Conservation (phyloP, 53 echinoderm and acorn worm species). For the Stichopus horrens region DNA sequence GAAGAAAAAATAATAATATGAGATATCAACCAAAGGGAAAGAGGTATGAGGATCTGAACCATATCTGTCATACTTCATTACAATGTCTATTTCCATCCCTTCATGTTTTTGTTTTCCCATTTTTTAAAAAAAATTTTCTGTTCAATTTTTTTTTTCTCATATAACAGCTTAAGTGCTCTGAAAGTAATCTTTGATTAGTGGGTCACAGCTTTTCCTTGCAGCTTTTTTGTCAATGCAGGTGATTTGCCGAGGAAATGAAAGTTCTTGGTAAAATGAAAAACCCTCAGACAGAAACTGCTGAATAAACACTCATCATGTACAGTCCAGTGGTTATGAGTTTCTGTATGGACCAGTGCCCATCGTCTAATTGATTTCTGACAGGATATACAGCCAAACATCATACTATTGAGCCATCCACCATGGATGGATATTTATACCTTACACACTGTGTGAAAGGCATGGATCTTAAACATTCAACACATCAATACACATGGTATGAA, state of each 20-base stretch:
- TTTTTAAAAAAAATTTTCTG: too few relatives aligned
- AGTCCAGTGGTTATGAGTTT: constrained; percentile 24
- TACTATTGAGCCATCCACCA: background rate
- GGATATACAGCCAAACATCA: constrained; percentile 1
- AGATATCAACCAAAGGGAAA: too few relatives aligned
- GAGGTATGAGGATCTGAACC: too few relatives aligned
- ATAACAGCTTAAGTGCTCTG: background rate
- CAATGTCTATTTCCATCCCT: background rate
- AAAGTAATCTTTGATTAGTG: background rate
- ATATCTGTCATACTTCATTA: background rate
- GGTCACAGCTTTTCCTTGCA: background rate
- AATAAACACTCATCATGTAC: constrained; percentile 26
- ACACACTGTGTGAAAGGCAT: background rate
- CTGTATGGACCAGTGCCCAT: constrained; percentile 21
- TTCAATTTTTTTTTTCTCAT: background rate
- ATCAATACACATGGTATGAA: too few relatives aligned
- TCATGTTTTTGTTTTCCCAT: background rate
- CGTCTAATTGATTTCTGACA: constrained; percentile 39
- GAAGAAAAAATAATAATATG: too few relatives aligned
- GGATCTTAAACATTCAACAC: background rate
- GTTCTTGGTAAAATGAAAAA: background rate
- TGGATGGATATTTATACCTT: background rate
- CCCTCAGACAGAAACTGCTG: constrained; percentile 15
- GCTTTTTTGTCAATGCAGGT: background rate
- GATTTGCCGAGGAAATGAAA: constrained; percentile 11